phyloP scores from a whole-genome alignment of 2,797 vertebrate genomes.

The Danio jaintianensis region DNA sequence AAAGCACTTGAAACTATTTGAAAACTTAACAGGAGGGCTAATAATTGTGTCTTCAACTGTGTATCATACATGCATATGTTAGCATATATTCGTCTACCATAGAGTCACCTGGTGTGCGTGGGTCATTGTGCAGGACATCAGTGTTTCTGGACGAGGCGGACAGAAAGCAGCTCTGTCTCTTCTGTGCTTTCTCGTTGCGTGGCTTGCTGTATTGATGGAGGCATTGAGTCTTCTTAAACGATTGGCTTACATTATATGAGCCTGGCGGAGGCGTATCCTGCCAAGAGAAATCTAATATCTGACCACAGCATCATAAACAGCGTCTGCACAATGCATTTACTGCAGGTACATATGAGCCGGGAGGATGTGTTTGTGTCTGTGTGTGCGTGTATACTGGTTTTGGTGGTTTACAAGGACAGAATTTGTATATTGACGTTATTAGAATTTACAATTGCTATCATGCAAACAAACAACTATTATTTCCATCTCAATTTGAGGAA shows the following conservation, averaged over 20 bases:
- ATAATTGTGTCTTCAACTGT: no score
- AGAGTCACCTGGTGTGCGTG: slow-evolving; percentile 79
- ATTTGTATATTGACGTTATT: no score
- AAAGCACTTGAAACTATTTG: no score
- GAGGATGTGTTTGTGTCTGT: slow-evolving; percentile 3
- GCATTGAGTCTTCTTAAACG: slow-evolving; percentile 73
- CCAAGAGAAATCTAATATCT: slow-evolving; percentile 31
- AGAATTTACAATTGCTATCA: no score
- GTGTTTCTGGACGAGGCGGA: slow-evolving; percentile 68
- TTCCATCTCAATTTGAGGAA: no score
- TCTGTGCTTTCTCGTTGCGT: slow-evolving; percentile 71
- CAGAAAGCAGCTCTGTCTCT: slow-evolving; percentile 79
- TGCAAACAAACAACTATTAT: no score
- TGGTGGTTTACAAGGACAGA: no score
- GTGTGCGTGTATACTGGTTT: not conserved
- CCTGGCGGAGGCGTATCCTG: slow-evolving; percentile 79
- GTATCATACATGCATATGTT: no score
- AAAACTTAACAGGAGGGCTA: no score
- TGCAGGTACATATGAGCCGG: slow-evolving; percentile 18
- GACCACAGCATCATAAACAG: slow-evolving; percentile 29
- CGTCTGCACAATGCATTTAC: slow-evolving; percentile 19
- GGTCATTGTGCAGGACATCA: slow-evolving; percentile 49
- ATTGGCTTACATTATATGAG: slow-evolving; percentile 75
- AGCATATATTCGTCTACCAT: not conserved
- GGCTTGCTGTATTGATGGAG: slow-evolving; percentile 69